These are phyloP conservation scores for Erebia aethiops DNA, from an alignment of 2,888 invertebrate genomes.

Conservation along the genomic window DNA sequence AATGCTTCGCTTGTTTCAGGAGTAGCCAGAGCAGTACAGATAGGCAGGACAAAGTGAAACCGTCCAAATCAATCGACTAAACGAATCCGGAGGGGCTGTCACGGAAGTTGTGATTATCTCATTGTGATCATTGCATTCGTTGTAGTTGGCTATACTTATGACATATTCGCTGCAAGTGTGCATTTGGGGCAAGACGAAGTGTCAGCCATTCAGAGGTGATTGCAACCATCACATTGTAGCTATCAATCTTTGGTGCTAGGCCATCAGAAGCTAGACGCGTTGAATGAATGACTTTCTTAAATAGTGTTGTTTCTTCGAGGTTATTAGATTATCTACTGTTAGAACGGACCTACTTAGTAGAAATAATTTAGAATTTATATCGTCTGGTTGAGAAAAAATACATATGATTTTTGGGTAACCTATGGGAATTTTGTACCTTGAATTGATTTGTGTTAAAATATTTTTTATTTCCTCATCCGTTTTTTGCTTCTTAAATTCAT, in stretches of 20 bases:
- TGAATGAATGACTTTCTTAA: slow-evolving; percentile 28
- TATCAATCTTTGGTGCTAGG: no score
- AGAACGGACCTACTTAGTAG: slow-evolving; percentile 44
- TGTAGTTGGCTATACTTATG: no score
- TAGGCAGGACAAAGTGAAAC: slow-evolving; percentile 70
- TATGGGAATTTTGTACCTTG: no score
- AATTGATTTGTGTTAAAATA: no score
- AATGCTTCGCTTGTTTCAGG: slow-evolving; percentile 50
- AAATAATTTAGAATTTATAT: slow-evolving; percentile 30
- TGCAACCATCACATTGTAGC: no score
- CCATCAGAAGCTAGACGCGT: slow-evolving; percentile 8
- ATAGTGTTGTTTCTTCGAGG: slow-evolving; percentile 34
- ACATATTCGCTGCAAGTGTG: no score
- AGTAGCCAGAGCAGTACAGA: slow-evolving; percentile 73
- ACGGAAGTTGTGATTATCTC: no score
- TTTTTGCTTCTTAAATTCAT: no score
- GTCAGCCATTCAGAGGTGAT: no score
- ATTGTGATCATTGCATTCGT: no score
- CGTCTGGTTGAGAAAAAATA: slow-evolving; percentile 33
- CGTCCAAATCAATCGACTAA: slow-evolving; percentile 79
- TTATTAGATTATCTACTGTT: slow-evolving; percentile 56
- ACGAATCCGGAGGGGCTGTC: slow-evolving; percentile 6
- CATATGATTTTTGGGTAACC: neutral
- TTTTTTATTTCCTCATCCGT: no score
- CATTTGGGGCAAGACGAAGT: no score